These are phyloP conservation scores for Catonia carolina DNA, from an alignment of 2,888 invertebrate species.

Conservation along the genomic window DNA sequence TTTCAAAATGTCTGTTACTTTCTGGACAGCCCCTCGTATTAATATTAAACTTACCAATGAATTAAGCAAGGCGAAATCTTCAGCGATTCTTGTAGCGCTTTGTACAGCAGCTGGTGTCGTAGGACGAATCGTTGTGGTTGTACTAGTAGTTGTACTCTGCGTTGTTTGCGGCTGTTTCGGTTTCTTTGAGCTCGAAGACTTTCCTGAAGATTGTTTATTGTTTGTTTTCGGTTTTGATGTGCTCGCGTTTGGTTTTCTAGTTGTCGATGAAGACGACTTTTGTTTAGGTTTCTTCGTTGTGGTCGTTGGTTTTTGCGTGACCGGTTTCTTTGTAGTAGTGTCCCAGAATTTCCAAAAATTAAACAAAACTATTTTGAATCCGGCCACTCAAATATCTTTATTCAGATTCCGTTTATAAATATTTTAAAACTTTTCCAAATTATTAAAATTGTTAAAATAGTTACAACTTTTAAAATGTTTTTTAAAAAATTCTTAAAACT, in stretches of 20 bases:
- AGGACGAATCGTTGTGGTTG: constrained; percentile 16
- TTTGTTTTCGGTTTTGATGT: constrained; percentile 24
- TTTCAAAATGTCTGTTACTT: too few relatives aligned
- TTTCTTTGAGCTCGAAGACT: constrained; percentile 12
- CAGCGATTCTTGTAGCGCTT: constrained; percentile 9
- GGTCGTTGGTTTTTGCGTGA: constrained; percentile 10
- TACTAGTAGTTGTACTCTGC: constrained; percentile 7
- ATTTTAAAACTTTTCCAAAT: too few relatives aligned
- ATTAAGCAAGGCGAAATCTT: constrained; percentile 25
- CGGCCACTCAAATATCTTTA: too few relatives aligned
- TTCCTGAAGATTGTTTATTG: constrained; percentile 13
- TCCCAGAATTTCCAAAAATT: too few relatives aligned
- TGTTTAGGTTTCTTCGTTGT: constrained; percentile 16
- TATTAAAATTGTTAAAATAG: too few relatives aligned
- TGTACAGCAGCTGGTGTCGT: constrained; percentile 2
- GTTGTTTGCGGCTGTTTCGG: not conserved
- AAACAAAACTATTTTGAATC: too few relatives aligned
- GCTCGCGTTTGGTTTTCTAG: constrained; percentile 11
- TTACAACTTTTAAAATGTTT: too few relatives aligned
- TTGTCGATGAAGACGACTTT: too few relatives aligned
- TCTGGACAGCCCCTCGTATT: too few relatives aligned
- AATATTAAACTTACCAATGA: constrained; percentile 22
- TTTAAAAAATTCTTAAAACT: too few relatives aligned
- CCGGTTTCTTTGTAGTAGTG: constrained; percentile 7
- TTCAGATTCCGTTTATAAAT: too few relatives aligned